These are phyloP conservation scores for Ornithoptera priamus DNA, from an alignment of 2,888 invertebrate species.

Conservation along the genomic window DNA sequence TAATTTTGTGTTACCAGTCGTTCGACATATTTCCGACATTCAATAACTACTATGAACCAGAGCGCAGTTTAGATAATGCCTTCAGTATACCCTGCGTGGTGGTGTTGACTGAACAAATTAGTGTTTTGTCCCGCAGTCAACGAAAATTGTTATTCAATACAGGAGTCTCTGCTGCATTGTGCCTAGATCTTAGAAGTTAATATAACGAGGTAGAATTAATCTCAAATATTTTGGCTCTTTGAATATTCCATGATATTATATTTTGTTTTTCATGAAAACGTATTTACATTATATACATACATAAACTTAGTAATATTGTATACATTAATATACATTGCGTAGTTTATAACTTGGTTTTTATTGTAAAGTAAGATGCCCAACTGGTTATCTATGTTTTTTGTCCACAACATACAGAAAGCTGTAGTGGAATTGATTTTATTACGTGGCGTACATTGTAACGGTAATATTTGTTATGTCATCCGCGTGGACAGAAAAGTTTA, in stretches of 20 bases:
- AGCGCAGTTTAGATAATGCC: conserved; percentile 58
- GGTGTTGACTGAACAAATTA: conserved; percentile 61
- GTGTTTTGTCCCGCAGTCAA: conserved; percentile 75
- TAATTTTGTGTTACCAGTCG: neutral
- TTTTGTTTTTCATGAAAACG: conserved; percentile 78
- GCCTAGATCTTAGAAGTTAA: conserved; percentile 81
- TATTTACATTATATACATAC: conserved; percentile 79
- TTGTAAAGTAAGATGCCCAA: conserved; percentile 76
- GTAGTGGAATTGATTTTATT: conserved; percentile 60
- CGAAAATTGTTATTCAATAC: conserved; percentile 78
- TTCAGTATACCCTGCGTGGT: conserved; percentile 62
- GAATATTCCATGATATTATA: conserved; percentile 81
- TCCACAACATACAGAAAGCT: conserved; percentile 48
- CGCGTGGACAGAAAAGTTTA: conserved; percentile 56
- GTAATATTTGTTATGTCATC: conserved; percentile 44
- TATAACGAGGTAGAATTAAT: conserved; percentile 79
- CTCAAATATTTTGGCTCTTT: conserved; percentile 80
- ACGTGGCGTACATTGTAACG: conserved; percentile 43
- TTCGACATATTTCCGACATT: conserved; percentile 17
- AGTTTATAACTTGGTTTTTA: conserved; percentile 78
- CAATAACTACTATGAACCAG: conserved; percentile 14
- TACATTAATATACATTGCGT: conserved; percentile 79
- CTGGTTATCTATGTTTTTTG: conserved; percentile 53
- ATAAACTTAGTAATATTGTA: conserved; percentile 78
- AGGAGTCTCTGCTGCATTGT: conserved; percentile 81